phyloP scores from a whole-genome alignment of 2,797 vertebrate genomes.

The Sebastolobus altivelis region DNA sequence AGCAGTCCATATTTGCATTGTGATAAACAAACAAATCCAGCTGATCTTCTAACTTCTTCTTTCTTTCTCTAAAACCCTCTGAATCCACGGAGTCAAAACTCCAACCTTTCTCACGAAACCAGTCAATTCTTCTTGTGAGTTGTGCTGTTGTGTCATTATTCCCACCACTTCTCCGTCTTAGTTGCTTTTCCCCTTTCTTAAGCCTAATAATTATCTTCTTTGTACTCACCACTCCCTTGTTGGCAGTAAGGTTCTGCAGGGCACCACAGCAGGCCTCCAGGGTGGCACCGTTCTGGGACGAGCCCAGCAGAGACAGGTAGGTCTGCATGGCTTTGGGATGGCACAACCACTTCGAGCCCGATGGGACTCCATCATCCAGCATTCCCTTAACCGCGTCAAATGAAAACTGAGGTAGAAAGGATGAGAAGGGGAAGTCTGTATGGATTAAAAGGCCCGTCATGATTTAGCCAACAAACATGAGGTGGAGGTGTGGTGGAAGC shows the following conservation, averaged over 20 bases:
- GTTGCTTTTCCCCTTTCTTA: background rate
- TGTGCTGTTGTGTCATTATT: background rate
- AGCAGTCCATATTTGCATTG: background rate
- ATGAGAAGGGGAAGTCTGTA: background rate
- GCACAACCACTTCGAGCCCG: conserved; percentile 87
- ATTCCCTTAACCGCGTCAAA: conserved; percentile 66
- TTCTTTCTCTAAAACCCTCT: background rate
- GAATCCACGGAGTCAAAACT: background rate
- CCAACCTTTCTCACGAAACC: conserved; percentile 13
- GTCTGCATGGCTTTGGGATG: conserved; percentile 88
- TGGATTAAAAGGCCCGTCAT: background rate
- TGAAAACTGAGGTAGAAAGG: conserved; percentile 71
- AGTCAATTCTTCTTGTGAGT: background rate
- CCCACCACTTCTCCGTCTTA: background rate
- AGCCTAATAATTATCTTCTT: background rate
- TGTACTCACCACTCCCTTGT: conserved; percentile 84
- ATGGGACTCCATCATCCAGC: conserved; percentile 81
- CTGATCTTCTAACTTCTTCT: background rate
- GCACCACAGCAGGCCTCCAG: conserved; percentile 92
- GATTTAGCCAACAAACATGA: background rate
- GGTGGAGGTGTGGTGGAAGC: background rate
- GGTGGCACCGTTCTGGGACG: conserved; percentile 88
- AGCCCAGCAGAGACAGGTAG: conserved; percentile 89
- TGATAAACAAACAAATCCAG: background rate
- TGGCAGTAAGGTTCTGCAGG: conserved; percentile 94